These are phyloP conservation scores for Gymnosoma rotundatum DNA, from an alignment of 2,888 invertebrate genomes.

Conservation along the genomic window DNA sequence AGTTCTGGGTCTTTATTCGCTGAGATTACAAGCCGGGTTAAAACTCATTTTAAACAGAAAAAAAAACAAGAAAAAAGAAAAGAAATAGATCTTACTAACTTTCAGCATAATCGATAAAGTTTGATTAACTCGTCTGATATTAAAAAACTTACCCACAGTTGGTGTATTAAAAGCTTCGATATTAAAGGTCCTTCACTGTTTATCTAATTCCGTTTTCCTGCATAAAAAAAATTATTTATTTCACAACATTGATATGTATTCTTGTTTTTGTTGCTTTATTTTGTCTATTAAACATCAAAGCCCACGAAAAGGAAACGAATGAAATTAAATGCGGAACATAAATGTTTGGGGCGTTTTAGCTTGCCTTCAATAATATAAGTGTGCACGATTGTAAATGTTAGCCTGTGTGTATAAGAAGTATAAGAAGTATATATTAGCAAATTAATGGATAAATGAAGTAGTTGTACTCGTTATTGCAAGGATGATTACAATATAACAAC, in stretches of 20 bases:
- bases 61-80: too few relatives aligned
- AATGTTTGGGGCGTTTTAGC: conserved; percentile 29
- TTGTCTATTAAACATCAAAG: conserved; percentile 48
- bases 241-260: conserved; percentile 23
- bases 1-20: too few relatives aligned
- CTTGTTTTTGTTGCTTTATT: conserved; percentile 7
- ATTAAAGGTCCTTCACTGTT: too few relatives aligned
- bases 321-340: conserved; percentile 52
- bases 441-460: conserved; percentile 4
- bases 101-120: too few relatives aligned
- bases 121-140: too few relatives aligned
- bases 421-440: conserved; percentile 18
- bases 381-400: neutral
- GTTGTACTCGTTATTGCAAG: neutral
- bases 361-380: conserved; percentile 12
- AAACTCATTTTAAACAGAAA: too few relatives aligned
- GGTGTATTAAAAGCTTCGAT: too few relatives aligned
- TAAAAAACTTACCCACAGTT: too few relatives aligned
- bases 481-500: too few relatives aligned
- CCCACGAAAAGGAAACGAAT: conserved; percentile 59
- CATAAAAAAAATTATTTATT: neutral
- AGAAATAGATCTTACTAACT: too few relatives aligned
- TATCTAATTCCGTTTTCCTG: too few relatives aligned
- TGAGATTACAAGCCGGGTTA: too few relatives aligned
- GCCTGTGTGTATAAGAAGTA: neutral